Base-by-base conservation (phyloP, 1,140 invertebrate species). In the Aphaenogaster rudis region DNA sequence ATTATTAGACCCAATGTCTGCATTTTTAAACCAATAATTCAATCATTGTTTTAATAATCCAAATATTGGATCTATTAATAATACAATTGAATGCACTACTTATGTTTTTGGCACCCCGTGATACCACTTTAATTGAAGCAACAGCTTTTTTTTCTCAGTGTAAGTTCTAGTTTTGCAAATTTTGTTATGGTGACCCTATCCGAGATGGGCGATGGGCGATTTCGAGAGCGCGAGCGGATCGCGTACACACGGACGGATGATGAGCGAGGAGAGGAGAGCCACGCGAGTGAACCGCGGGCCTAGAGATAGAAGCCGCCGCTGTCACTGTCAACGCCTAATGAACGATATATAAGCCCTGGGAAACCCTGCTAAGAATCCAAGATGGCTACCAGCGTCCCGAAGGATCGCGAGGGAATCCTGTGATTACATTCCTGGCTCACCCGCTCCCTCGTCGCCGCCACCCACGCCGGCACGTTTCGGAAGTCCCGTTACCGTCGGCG, bases 291-390 rank as follows among this genome's bases (percentile, higher is more conserved):
- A 54, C 39, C 39, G 88, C 87, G 86, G 54, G 84, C 63, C 57
- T 59, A 69, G 90, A 90, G 88, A 90, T 91, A 90, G 89, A 90
- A 91, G 81, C 89, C 54, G 72, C 86, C 50, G 69, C 87, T 90
- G 91, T 94, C 93, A 93, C 88, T 93, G 92, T 94, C 93, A 93
- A 94, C 93, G 91, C 86, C 86, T 94, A 94, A 94, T 93, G 93
- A 93, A 94, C 92, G 93, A 93, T 93, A 93, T 93, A 92, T 92
- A 91, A 93, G 91, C 59, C 74, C 74, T 54, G 79, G 78, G 86
- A 76, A 90, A 91, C 63, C 69, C 69, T 61, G 92, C 92, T 93
- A 93, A 93, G 93, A 93, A 93, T 93, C 92, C 93, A 93, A 92
- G 86, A 93, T 93, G 92, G 93, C 93, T 89, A 91, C 92, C 87